Percentiles rank a stretch among this genome's conserved stretches.
phyloP scores from a whole-genome alignment of 2,888 invertebrate genomes.

The Pollenia labialis region DNA sequence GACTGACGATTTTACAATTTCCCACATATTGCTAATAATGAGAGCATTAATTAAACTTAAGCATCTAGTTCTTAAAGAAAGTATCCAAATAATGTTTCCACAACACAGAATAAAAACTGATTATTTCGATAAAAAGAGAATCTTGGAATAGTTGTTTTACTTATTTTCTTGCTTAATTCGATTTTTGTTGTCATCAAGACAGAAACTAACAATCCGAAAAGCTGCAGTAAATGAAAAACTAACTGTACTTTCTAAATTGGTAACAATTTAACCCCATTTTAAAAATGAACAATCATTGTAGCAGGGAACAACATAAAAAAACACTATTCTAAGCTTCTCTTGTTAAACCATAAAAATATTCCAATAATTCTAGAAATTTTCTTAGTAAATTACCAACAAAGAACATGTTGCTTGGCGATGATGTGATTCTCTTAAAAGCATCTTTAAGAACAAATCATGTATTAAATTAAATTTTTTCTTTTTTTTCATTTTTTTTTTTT shows the following conservation, averaged over 20 bases:
- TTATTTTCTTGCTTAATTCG: conserved; percentile 31
- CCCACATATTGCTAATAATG: conserved; percentile 46
- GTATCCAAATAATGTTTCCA: neutral
- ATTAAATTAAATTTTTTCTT: conserved; percentile 50
- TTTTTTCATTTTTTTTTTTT: conserved; percentile 22
- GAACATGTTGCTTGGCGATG: conserved; percentile 45
- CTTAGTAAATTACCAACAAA: conserved; percentile 49
- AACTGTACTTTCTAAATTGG: conserved; percentile 68
- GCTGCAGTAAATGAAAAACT: conserved; percentile 60
- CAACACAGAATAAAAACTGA: conserved; percentile 22
- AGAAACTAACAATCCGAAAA: neutral
- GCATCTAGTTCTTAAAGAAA: conserved; percentile 18
- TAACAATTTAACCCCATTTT: conserved; percentile 51
- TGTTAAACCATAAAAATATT: conserved; percentile 58
- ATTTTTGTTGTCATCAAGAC: neutral
- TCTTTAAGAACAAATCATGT: neutral
- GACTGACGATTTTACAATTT: conserved; percentile 53
- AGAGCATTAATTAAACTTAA: conserved; percentile 30
- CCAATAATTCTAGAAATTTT: conserved; percentile 70
- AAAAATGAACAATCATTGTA: neutral
- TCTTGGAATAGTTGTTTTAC: conserved; percentile 56
- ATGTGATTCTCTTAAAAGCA: conserved; percentile 11
- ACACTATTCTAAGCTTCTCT: conserved; percentile 46
- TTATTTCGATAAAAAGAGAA: conserved; percentile 39
- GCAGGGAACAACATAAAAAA: too few species aligned